Conservation (phyloP, 2,113 vertebrate species). For the Petaurus breviceps region DNA sequence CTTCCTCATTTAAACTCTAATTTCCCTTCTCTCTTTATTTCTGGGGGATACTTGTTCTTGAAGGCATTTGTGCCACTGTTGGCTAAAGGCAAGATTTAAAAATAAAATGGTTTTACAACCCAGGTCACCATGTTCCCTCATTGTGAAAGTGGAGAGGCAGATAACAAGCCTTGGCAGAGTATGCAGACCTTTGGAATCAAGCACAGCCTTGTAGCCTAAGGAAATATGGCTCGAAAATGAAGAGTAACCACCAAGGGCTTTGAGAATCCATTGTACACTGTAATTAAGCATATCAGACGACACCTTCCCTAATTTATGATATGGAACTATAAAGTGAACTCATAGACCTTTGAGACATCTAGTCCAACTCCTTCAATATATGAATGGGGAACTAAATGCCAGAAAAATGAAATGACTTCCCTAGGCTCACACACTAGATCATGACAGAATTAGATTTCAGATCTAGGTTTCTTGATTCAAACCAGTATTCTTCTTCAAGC, state of each 20-base stretch:
- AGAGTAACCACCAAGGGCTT: not conserved
- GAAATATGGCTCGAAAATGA: not conserved
- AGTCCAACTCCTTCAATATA: not conserved
- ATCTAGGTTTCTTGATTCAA: not conserved
- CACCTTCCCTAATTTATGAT: not conserved
- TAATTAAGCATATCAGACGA: not conserved
- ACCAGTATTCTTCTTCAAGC: not conserved
- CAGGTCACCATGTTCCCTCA: slow-evolving; percentile 31
- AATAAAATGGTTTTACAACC: slow-evolving; percentile 62
- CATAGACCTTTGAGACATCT: not conserved
- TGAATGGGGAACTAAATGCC: not conserved
- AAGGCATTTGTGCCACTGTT: slow-evolving; percentile 60
- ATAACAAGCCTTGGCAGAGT: not conserved
- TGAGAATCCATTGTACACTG: not conserved
- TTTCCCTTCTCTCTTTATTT: slow-evolving; percentile 66
- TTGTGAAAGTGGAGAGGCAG: slow-evolving; percentile 24
- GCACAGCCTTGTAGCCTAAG: not conserved
- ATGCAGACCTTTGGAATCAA: not conserved
- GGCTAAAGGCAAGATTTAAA: slow-evolving; percentile 64
- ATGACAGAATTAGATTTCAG: not conserved
- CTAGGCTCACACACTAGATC: not conserved
- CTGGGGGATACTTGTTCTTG: slow-evolving; percentile 60
- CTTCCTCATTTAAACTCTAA: slow-evolving; percentile 59
- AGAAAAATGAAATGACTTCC: not conserved
- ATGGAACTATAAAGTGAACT: not conserved